A percentile compares a stretch with the other conserved stretches of the same genome.
These are phyloP conservation scores for Pomatorhinus ruficollis DNA, from an alignment of 2,113 vertebrate genomes.

Conservation along the genomic window DNA sequence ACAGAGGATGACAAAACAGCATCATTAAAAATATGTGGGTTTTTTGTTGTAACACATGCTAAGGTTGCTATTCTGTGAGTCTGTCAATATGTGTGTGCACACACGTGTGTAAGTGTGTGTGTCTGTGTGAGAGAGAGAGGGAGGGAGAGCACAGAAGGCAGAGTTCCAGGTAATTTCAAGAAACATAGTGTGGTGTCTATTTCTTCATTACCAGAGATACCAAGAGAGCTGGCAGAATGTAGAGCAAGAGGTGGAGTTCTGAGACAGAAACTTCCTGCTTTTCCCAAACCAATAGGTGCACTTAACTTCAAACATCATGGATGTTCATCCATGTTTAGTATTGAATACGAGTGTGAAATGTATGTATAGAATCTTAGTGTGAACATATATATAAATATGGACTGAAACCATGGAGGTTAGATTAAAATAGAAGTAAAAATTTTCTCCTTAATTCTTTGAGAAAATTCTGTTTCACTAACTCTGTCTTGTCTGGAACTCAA, in stretches of 20 bases:
- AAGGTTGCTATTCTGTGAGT: neutral
- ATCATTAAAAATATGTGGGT: neutral
- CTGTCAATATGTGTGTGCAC: neutral
- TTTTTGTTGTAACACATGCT: neutral
- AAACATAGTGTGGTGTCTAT: neutral
- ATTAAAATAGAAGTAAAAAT: neutral
- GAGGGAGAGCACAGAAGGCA: neutral
- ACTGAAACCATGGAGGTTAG: neutral
- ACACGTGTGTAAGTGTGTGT: accelerated
- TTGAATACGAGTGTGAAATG: neutral
- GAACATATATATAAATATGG: neutral
- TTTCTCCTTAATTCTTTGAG: neutral
- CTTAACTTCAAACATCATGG: neutral
- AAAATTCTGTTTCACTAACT: neutral
- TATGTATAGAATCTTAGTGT: neutral
- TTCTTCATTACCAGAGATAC: neutral
- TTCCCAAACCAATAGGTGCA: neutral
- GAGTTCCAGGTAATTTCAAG: neutral
- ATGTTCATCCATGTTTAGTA: neutral
- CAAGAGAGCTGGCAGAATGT: neutral
- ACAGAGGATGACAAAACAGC: neutral
- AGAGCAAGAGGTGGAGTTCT: neutral
- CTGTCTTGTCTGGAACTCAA: neutral
- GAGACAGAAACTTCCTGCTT: neutral
- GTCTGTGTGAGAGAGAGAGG: too few relatives aligned